Base-by-base conservation (phyloP, 2,797 vertebrate species). In the Pterois miles region DNA sequence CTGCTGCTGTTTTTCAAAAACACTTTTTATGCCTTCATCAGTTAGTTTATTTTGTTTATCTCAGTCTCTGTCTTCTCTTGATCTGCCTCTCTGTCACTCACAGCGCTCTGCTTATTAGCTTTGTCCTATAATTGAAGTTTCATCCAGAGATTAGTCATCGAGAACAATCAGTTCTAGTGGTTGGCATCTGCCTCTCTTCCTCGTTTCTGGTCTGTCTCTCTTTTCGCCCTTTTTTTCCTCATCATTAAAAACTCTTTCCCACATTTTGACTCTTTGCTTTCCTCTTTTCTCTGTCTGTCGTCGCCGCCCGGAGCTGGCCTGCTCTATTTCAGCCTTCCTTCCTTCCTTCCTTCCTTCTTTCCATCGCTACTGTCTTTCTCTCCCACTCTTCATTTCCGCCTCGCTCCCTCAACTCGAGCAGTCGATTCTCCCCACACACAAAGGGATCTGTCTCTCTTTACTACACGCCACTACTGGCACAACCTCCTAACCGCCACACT, bases 91-190 rank as follows among this genome's bases (percentile, higher is more conserved):
- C 80, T 80, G 84, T 84, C 87, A 81, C 76, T 91, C 86, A 77
- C 67, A 34, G 53, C 1, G 40, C 71, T 89, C 87, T 53, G 69
- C 83, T 86, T 79, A 84, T 88, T 89, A 86, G 76, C 75, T 90
- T 87, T 82, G 72, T 82, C 78, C 70, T 65, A n/a, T 89, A 83
- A 91, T 86, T 89, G 84, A 90, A 88, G 81, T 89, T 87, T 85
- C 65, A 86, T 87, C 85, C 69, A 80, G 86, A 88, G 85, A 83
- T 91, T 88, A 88, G 88, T 89, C 83, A 82, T 65, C 54, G 65
- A 76, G 87, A 87, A 87, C 83, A 88, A 78, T 84, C 78, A 20
- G 82, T 80, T 80, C 79, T 68, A 72, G 78, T 70, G 74, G 65
- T 76, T 88, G 84, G 87, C 86, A 81, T 80, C 78, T 74, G 74